Percentiles rank a stretch among this genome's conserved stretches.
Evolutionary conservation across 1,140 invertebrate genomes (phyloP).

Genomic region (Heliconius himera): DNA sequence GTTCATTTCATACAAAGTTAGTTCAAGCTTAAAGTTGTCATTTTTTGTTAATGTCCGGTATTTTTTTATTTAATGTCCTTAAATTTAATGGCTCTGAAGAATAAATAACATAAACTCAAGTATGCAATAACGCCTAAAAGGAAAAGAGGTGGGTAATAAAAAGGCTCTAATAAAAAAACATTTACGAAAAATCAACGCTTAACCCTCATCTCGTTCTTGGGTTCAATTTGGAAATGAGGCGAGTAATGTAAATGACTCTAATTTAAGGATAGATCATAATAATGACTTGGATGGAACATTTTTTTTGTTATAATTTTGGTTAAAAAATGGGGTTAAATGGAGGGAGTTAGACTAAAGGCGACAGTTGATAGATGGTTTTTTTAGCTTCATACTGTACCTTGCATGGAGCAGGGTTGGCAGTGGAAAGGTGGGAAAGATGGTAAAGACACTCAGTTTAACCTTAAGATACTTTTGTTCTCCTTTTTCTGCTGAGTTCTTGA

Average conservation of each 20-base stretch:
- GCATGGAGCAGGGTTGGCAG: background rate
- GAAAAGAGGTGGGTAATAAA: slow-evolving; percentile 20
- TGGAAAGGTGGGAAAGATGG: background rate
- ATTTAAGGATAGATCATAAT: slow-evolving; percentile 18
- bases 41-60: too few species aligned
- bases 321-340: background rate
- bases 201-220: slow-evolving; percentile 7
- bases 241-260: slow-evolving; percentile 17
- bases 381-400: background rate
- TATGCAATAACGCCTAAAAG: slow-evolving; percentile 24
- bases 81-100: background rate
- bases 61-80: background rate
- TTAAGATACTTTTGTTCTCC: background rate
- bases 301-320: background rate
- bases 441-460: background rate
- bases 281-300: slow-evolving; percentile 11
- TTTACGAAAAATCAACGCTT: slow-evolving; percentile 19
- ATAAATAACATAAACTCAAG: slow-evolving; percentile 24
- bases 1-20: too few species aligned
- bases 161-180: slow-evolving; percentile 25
- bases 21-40: too few species aligned
- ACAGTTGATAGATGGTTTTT: background rate
- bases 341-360: background rate
- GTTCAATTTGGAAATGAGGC: slow-evolving; percentile 22
- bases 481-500: background rate